Evolutionary conservation across 2,888 invertebrate species (phyloP).

Genomic region (Melanophora roralis): DNA sequence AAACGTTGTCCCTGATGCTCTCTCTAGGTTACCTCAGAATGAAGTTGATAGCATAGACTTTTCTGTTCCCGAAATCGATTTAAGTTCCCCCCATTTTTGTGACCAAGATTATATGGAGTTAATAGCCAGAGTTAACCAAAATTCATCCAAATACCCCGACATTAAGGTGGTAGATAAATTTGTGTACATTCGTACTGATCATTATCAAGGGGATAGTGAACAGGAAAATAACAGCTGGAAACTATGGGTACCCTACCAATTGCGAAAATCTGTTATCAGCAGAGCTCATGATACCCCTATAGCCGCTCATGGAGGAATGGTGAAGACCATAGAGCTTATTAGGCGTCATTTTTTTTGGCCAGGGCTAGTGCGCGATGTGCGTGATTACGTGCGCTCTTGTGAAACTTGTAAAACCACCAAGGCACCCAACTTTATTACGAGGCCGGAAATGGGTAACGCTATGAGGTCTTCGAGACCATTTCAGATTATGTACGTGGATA

Average conservation of each 20-base stretch:
- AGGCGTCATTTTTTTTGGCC: not conserved
- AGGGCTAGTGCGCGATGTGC: no score
- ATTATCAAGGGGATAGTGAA: not conserved
- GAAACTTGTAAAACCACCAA: not conserved
- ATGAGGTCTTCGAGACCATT: not conserved
- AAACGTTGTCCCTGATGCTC: constrained; percentile 66
- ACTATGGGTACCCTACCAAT: constrained; percentile 11
- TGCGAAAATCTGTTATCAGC: not conserved
- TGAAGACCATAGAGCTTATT: not conserved
- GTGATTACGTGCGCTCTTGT: no score
- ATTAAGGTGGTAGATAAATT: constrained; percentile 6
- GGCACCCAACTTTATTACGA: not conserved
- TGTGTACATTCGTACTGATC: constrained; percentile 7
- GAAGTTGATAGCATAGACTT: constrained; percentile 10
- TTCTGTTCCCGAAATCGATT: constrained; percentile 24
- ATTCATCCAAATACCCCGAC: constrained; percentile 42
- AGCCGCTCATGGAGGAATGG: no score
- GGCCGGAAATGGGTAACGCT: not conserved
- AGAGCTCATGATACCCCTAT: not conserved
- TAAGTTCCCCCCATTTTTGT: constrained; percentile 37
- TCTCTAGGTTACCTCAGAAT: constrained; percentile 56
- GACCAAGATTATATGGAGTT: constrained; percentile 40
- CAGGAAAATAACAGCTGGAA: constrained; percentile 14
- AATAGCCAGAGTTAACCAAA: not conserved
- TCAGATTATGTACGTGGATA: no score